A percentile compares a stretch with the other conserved stretches of the same genome.
These are phyloP conservation scores for Drosophila aff. DNA, from an alignment of 1,140 invertebrate species.

Conservation along the genomic window DNA sequence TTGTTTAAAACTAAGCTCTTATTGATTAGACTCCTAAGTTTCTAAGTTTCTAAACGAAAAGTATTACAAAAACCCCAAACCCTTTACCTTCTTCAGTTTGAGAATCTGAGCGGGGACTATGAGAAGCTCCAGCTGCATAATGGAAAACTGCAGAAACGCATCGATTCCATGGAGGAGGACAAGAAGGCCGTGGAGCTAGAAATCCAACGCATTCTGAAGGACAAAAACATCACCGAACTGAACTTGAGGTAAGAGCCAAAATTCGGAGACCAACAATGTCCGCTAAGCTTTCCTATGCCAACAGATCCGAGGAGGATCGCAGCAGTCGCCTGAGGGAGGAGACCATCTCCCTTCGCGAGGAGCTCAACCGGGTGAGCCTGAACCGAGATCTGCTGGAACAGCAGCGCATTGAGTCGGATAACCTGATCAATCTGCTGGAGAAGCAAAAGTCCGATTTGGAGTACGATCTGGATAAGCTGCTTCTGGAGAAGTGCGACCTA, in stretches of 20 bases:
- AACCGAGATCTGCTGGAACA: constrained; percentile 91
- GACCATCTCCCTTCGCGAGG: constrained; percentile 90
- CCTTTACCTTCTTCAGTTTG: constrained; percentile 86
- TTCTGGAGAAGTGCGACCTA: constrained; percentile 90
- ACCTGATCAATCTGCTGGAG: constrained; percentile 90
- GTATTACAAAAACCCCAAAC: background rate
- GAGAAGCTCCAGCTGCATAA: constrained; percentile 91
- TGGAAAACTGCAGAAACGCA: constrained; percentile 89
- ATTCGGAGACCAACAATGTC: fast-evolving
- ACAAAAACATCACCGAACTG: constrained; percentile 88
- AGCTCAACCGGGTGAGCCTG: constrained; percentile 90
- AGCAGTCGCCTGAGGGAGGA: constrained; percentile 91
- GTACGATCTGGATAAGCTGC: constrained; percentile 89
- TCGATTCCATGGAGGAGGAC: constrained; percentile 90
- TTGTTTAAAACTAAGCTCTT: background rate
- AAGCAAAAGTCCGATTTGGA: constrained; percentile 92
- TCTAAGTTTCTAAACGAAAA: too few relatives aligned
- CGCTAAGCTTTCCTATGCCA: background rate
- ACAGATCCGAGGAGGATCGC: constrained; percentile 90
- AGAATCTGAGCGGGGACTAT: constrained; percentile 90
- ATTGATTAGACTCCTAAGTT: background rate
- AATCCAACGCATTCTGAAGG: constrained; percentile 89
- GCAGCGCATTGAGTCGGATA: constrained; percentile 91
- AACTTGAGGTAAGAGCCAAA: constrained; percentile 80
- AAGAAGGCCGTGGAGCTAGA: constrained; percentile 91